Percentiles rank a stretch among this genome's conserved stretches.
Conservation (phyloP, 2,113 vertebrate genomes). For the Thunnus maccoyii region DNA sequence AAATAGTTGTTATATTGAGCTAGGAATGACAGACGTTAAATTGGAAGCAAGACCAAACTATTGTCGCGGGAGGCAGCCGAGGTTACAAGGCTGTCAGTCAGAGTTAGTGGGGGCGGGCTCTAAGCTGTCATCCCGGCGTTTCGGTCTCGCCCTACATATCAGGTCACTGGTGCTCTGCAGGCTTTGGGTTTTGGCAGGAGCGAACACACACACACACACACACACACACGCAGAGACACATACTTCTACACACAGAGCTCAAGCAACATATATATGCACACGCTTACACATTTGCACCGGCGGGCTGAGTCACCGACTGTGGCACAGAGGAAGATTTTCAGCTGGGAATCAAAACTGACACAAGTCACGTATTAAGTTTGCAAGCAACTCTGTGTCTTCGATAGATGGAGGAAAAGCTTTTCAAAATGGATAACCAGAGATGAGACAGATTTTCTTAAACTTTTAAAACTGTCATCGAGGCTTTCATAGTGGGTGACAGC, state of each 20-base stretch:
- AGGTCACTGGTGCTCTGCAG: conserved; percentile 72
- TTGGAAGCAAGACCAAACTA: conserved; percentile 51
- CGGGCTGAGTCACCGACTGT: conserved; percentile 25
- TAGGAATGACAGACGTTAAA: conserved; percentile 66
- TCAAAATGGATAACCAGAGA: not conserved
- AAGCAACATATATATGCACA: not conserved
- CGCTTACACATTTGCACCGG: conserved; percentile 2
- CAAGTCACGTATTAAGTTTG: conserved; percentile 17
- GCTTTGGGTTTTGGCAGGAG: conserved; percentile 51
- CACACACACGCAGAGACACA: not conserved
- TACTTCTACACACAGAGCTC: conserved; percentile 27
- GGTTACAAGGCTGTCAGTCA: conserved; percentile 74
- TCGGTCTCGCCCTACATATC: conserved; percentile 71
- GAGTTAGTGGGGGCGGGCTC: conserved; percentile 69
- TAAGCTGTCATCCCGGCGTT: conserved; percentile 62
- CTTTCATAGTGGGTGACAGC: not conserved
- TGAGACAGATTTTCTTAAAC: conserved; percentile 17
- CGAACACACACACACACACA: conserved; percentile 30
- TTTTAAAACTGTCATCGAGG: conserved; percentile 21
- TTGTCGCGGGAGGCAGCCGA: conserved; percentile 64
- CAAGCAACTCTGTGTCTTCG: not conserved
- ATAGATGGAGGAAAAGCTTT: conserved; percentile 17
- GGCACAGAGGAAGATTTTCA: conserved; percentile 25
- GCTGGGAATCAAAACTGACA: conserved; percentile 32
- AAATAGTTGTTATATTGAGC: conserved; percentile 52